These are phyloP conservation scores for Drosophila limbata DNA, from an alignment of 2,888 invertebrate genomes.

Conservation along the genomic window DNA sequence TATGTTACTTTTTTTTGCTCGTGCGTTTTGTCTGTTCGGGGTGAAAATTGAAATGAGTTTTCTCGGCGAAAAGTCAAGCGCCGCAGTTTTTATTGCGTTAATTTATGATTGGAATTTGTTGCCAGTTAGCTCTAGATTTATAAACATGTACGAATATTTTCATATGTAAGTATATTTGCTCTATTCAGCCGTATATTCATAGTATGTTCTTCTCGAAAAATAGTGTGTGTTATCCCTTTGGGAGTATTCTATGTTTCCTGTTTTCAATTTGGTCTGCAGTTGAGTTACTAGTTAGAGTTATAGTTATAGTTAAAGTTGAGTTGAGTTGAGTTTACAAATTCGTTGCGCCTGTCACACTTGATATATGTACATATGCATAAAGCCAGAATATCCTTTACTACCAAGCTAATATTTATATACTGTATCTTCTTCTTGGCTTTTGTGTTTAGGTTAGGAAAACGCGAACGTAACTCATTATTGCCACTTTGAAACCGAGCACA, in stretches of 20 bases:
- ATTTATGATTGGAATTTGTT: slow-evolving; percentile 74
- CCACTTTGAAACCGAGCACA: slow-evolving; percentile 64
- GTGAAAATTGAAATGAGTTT: slow-evolving; percentile 53
- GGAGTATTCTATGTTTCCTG: slow-evolving; percentile 40
- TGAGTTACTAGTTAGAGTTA: slow-evolving; percentile 31
- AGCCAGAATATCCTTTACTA: slow-evolving; percentile 12
- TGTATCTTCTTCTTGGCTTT: slow-evolving; percentile 1
- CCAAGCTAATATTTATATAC: slow-evolving; percentile 4
- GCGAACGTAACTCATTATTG: slow-evolving; percentile 29
- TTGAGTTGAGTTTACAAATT: slow-evolving; percentile 26
- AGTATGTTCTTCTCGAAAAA: slow-evolving; percentile 60
- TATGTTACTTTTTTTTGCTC: slow-evolving; percentile 9
- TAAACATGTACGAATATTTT: slow-evolving; percentile 32
- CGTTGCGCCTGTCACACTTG: slow-evolving; percentile 29
- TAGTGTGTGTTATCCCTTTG: slow-evolving; percentile 40
- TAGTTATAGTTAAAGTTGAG: slow-evolving; percentile 26
- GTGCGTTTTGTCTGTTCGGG: slow-evolving; percentile 22
- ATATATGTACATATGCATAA: slow-evolving; percentile 8
- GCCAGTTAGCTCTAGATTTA: slow-evolving; percentile 67
- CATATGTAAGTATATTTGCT: slow-evolving; percentile 11
- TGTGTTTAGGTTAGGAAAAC: slow-evolving; percentile 23
- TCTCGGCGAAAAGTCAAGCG: slow-evolving; percentile 59
- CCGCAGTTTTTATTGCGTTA: slow-evolving; percentile 65
- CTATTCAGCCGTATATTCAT: slow-evolving; percentile 29
- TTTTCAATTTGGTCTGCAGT: slow-evolving; percentile 56